Conservation (phyloP, 2,113 vertebrate genomes). For the Ictalurus furcatus region DNA sequence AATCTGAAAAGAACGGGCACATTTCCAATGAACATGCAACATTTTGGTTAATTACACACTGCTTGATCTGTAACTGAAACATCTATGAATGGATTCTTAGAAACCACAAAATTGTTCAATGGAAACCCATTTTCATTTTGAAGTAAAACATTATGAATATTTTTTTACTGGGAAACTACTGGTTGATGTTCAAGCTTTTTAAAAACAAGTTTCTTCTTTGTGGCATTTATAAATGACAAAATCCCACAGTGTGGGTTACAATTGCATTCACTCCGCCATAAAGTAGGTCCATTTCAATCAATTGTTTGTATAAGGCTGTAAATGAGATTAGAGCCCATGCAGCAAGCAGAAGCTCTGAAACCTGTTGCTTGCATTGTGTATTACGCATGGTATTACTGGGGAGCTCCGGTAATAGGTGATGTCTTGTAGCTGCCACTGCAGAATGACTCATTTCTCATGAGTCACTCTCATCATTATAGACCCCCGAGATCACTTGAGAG, state of each 20-base stretch:
- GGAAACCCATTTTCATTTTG: background rate
- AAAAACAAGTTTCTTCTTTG: background rate
- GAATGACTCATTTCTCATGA: constrained; percentile 50
- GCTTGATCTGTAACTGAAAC: background rate
- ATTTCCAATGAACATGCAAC: background rate
- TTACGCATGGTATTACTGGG: background rate
- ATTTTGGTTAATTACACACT: background rate
- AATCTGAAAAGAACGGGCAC: background rate
- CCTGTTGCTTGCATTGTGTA: constrained; percentile 24
- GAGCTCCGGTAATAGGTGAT: constrained; percentile 16
- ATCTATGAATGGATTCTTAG: background rate
- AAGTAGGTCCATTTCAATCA: background rate
- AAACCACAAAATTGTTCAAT: background rate
- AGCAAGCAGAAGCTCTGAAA: background rate
- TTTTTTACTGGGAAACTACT: background rate
- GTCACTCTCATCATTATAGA: constrained; percentile 39
- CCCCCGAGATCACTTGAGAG: constrained; percentile 39
- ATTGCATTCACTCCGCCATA: background rate
- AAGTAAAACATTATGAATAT: background rate
- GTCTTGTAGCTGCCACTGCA: constrained; percentile 24
- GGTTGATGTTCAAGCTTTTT: background rate
- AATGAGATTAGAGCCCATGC: background rate
- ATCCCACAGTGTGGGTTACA: background rate
- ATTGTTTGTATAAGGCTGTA: background rate
- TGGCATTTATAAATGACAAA: background rate